A percentile compares a stretch with the other conserved stretches of the same genome.
phyloP scores from a whole-genome alignment of 2,797 vertebrate genomes.

The Glyptemys insculpta region DNA sequence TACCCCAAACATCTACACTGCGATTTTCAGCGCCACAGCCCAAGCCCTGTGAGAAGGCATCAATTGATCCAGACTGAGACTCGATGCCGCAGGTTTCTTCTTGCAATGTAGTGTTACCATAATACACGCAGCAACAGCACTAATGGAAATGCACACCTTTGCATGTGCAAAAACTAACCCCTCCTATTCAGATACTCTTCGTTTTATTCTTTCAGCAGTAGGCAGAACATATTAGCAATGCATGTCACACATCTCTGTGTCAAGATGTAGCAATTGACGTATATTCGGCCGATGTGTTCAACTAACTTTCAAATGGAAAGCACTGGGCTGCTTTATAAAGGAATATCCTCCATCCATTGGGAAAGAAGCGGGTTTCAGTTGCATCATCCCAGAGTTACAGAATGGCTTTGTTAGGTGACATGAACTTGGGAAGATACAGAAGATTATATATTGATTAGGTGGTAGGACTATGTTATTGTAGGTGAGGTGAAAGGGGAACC shows the following conservation, averaged over 20 bases:
- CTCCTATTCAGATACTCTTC: background rate
- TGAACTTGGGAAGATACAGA: accelerated
- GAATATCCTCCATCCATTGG: background rate
- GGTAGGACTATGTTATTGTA: background rate
- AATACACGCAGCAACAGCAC: background rate
- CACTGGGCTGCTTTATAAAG: background rate
- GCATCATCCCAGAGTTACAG: background rate
- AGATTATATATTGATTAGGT: background rate
- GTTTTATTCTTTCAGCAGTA: background rate
- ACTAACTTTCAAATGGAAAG: background rate
- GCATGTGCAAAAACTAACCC: background rate
- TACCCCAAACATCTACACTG: background rate
- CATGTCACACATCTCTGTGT: background rate
- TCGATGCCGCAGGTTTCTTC: background rate
- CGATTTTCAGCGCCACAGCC: background rate
- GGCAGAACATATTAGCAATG: background rate
- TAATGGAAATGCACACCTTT: background rate
- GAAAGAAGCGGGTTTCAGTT: background rate
- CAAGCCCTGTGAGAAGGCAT: background rate
- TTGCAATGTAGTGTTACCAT: background rate
- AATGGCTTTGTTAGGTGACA: background rate
- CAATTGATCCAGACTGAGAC: background rate
- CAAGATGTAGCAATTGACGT: background rate
- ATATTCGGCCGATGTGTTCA: background rate
- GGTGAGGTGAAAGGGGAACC: background rate